Evolutionary conservation across 2,113 vertebrate species (phyloP).

Genomic region (Anser brachyrhynchus): DNA sequence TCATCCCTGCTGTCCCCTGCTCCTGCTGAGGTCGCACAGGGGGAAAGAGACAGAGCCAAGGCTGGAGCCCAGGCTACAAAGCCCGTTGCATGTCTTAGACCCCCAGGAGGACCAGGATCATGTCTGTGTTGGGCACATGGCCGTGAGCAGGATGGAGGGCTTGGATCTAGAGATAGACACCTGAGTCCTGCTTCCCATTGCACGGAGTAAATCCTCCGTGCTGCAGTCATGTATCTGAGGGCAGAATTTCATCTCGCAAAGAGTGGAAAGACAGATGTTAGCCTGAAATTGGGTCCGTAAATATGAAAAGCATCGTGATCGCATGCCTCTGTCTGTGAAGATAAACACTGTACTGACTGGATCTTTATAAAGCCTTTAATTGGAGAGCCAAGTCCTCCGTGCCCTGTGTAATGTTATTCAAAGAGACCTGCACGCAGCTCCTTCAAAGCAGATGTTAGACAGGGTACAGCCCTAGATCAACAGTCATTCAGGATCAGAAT

Average conservation of each 20-base stretch:
- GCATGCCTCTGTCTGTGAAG: background rate
- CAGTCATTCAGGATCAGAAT: conserved; percentile 20
- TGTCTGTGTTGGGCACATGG: too few species aligned
- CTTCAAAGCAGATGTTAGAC: conserved; percentile 26
- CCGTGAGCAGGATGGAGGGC: background rate
- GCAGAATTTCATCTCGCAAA: background rate
- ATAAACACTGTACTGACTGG: background rate
- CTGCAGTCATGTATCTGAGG: background rate
- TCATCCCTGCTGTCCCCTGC: background rate
- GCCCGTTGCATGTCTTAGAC: background rate
- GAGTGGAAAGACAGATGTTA: background rate
- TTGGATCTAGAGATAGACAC: background rate
- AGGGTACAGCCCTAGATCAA: conserved; percentile 22
- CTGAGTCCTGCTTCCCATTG: background rate
- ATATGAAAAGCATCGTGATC: background rate
- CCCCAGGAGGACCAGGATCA: background rate
- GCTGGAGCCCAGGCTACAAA: background rate
- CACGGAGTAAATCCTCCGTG: too few species aligned
- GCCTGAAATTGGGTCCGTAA: background rate
- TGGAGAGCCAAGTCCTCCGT: background rate
- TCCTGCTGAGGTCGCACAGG: background rate
- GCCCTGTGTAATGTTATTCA: conserved; percentile 23
- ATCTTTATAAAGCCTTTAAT: background rate
- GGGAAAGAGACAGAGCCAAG: background rate
- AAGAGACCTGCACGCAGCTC: background rate